Evolutionary conservation across 2,888 invertebrate genomes (phyloP).

Genomic region (Acheta domesticus): DNA sequence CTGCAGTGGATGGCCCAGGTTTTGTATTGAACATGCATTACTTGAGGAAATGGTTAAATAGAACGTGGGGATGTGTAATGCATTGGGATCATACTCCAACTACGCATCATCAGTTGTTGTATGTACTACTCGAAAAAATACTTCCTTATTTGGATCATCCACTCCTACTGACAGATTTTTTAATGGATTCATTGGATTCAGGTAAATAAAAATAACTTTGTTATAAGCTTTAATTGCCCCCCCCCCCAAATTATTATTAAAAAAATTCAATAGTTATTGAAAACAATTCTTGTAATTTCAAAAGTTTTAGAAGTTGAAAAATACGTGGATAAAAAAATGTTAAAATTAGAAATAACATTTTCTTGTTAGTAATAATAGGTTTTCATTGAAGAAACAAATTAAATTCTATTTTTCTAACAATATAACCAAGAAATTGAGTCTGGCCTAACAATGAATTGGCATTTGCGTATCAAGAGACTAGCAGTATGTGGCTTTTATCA

Average conservation of each 20-base stretch:
- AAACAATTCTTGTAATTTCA: no score
- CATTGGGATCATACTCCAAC: conserved; percentile 58
- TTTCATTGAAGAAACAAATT: no score
- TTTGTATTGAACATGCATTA: conserved; percentile 59
- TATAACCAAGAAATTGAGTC: no score
- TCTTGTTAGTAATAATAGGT: no score
- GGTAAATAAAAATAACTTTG: conserved; percentile 50
- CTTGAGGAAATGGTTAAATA: conserved; percentile 60
- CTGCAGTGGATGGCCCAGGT: conserved; percentile 41
- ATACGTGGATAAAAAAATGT: no score
- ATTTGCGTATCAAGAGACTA: no score
- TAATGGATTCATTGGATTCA: conserved; percentile 83
- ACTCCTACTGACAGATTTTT: conserved; percentile 81
- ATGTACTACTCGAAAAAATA: conserved; percentile 77
- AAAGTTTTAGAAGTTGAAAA: no score
- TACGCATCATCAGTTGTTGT: conserved; percentile 71
- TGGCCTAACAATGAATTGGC: no score
- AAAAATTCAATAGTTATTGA: background rate
- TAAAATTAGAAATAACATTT: no score
- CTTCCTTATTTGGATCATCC: conserved; percentile 78
- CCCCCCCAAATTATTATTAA: background rate
- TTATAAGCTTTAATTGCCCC: background rate
- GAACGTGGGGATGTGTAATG: conserved; percentile 74
- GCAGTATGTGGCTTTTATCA: no score
- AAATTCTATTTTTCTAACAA: no score